Evolutionary conservation across 2,797 vertebrate species (phyloP).

Genomic region (Falco peregrinus): DNA sequence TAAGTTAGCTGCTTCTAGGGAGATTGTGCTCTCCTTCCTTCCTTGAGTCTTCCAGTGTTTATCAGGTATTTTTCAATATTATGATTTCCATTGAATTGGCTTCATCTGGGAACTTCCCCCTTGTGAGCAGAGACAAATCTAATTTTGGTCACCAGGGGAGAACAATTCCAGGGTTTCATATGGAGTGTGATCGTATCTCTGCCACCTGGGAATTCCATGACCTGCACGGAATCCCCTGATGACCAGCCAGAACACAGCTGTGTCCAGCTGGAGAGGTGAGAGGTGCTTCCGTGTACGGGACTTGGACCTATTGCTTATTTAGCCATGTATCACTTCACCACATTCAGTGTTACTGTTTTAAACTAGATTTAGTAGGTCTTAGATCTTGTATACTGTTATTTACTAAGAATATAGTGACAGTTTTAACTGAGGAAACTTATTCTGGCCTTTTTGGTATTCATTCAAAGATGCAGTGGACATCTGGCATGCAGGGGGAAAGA

Average conservation of each 20-base stretch:
- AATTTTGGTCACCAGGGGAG: not conserved
- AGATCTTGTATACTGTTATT: not conserved
- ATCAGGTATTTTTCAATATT: not conserved
- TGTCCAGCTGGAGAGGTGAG: not conserved
- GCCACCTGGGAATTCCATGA: not conserved
- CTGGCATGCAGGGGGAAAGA: not conserved
- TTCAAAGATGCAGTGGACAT: not conserved
- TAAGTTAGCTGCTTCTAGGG: not conserved
- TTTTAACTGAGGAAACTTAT: not conserved
- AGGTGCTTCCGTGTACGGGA: not conserved
- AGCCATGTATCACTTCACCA: not conserved
- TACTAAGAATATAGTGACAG: not conserved
- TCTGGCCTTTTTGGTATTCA: not conserved
- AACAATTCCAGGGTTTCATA: not conserved
- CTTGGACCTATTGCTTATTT: not conserved
- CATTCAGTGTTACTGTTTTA: not conserved
- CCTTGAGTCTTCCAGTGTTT: not conserved
- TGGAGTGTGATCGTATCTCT: not conserved
- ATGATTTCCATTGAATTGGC: not conserved
- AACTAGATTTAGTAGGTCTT: not conserved
- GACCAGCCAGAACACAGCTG: not conserved
- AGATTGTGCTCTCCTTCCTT: not conserved
- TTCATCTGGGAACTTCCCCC: not conserved
- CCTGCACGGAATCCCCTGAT: not conserved
- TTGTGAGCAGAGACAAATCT: not conserved